These are phyloP conservation scores for Apoderus coryli DNA, from an alignment of 2,888 invertebrate genomes.

Conservation along the genomic window DNA sequence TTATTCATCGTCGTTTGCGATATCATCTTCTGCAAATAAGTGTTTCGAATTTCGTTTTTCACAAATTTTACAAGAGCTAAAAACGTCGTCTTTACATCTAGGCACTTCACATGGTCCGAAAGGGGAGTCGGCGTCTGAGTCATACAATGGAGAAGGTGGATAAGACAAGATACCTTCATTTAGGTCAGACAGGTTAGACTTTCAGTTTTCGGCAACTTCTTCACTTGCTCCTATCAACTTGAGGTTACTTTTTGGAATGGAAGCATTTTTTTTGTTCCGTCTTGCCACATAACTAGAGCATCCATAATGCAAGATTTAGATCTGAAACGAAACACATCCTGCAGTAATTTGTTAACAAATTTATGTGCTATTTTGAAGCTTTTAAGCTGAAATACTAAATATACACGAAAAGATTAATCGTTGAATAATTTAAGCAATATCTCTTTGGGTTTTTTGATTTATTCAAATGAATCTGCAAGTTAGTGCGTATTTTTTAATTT, in stretches of 20 bases:
- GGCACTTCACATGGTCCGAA: slow-evolving; percentile 9
- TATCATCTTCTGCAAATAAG: background rate
- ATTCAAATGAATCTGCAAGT: too few species aligned
- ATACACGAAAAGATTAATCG: background rate
- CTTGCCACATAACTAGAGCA: slow-evolving; percentile 1
- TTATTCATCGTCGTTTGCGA: background rate
- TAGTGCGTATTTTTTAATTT: too few species aligned
- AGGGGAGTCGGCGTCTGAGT: slow-evolving; percentile 9
- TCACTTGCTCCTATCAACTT: too few species aligned
- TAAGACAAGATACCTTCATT: too few species aligned
- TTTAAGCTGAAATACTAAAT: background rate
- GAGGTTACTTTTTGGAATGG: too few species aligned
- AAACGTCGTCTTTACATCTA: slow-evolving; percentile 9
- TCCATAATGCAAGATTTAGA: slow-evolving; percentile 1
- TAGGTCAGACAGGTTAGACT: too few species aligned
- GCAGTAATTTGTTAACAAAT: too few species aligned
- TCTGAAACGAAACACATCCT: too few species aligned
- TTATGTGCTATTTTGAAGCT: too few species aligned
- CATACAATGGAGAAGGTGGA: too few species aligned
- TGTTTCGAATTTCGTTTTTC: too few species aligned
- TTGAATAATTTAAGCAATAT: background rate
- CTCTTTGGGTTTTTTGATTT: slow-evolving; percentile 2
- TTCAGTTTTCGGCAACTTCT: too few species aligned
- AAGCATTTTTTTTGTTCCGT: background rate
- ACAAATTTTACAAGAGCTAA: slow-evolving; percentile 9